phyloP scores from a whole-genome alignment of 2,888 invertebrate species.

The Hydriomena furcata region DNA sequence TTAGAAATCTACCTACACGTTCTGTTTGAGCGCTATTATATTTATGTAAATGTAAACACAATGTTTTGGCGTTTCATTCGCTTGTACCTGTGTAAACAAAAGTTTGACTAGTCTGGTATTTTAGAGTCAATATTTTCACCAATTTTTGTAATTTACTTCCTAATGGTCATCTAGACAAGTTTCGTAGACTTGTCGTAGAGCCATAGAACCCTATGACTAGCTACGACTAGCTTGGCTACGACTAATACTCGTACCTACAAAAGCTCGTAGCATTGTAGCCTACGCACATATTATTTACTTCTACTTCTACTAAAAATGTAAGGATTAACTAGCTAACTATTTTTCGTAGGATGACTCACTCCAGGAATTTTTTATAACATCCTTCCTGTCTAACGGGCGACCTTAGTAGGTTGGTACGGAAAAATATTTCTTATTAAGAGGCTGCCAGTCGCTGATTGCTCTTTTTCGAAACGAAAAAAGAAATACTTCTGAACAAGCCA shows the following conservation, averaged over 20 bases:
- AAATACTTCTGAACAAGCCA: too few relatives aligned
- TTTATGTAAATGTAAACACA: conserved; percentile 19
- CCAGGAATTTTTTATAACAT: conserved; percentile 6
- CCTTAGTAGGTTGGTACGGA: background rate
- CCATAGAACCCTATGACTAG: conserved; percentile 10
- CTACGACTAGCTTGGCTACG: conserved; percentile 13
- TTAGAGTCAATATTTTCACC: background rate
- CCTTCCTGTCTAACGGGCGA: conserved; percentile 1
- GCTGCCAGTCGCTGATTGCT: too few relatives aligned
- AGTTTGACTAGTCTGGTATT: background rate
- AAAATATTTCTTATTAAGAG: background rate
- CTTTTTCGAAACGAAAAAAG: too few relatives aligned
- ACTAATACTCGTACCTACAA: background rate
- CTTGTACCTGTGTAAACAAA: conserved; percentile 4
- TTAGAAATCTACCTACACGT: conserved; percentile 20
- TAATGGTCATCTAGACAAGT: too few relatives aligned
- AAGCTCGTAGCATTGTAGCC: conserved; percentile 5
- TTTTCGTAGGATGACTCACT: background rate
- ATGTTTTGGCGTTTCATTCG: conserved; percentile 12
- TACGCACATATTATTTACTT: background rate
- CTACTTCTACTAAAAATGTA: background rate
- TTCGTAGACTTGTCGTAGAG: conserved; percentile 6
- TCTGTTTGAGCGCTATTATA: conserved; percentile 12
- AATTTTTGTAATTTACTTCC: too few relatives aligned
- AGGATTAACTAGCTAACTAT: background rate